Base-by-base conservation (phyloP, 1,140 invertebrate genomes). In the Drosophila teissieri region DNA sequence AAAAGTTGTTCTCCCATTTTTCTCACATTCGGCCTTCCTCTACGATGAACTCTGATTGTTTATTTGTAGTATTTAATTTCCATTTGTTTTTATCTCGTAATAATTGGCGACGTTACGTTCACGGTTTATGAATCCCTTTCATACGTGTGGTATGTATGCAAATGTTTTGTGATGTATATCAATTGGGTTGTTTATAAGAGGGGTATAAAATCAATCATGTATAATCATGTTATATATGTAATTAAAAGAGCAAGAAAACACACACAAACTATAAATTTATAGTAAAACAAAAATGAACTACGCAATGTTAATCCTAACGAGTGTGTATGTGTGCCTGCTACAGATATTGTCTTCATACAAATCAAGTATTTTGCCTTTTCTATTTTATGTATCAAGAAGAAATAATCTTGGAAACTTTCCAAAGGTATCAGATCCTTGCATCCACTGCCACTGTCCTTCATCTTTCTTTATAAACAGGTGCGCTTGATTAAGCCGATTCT, bases 21-120 rank as follows among this genome's bases (percentile, higher is more conserved):
- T 53, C 61, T 49, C 44, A 81, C 54, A 51, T 61, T 56, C 55
- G 64, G 52, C 39, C 45, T 69, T 74, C 48, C 57, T 42, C 62
- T 78, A 67, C 61, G 60, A 69, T 60, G 62, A 63, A 73, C 45
- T 73, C 76, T 52, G 54, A 60, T 67, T 76, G 53, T 60, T 76
- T 31, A 31, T 31, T 52, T 56, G 4, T 56, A 65, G 68, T 56
- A 44, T 68, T 69, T 64, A 51, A 64, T 78, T 69, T 68, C 31
- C 40, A 60, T 80, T 62, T 81, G 22, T 63, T 73, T 54, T 76
- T 67, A 56, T 84, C 57, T 52, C 55, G 58, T 81, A 73, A 86
- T 88, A 88, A 88, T 88, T 88, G 83, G 83, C 83, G 83, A 88
- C 83, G 80, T 88, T 88, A 88, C 83, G 31, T 88, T 88, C 80